A percentile compares a stretch with the other conserved stretches of the same genome.
phyloP scores from a whole-genome alignment of 2,113 vertebrate genomes.

The Ailurus styani region DNA sequence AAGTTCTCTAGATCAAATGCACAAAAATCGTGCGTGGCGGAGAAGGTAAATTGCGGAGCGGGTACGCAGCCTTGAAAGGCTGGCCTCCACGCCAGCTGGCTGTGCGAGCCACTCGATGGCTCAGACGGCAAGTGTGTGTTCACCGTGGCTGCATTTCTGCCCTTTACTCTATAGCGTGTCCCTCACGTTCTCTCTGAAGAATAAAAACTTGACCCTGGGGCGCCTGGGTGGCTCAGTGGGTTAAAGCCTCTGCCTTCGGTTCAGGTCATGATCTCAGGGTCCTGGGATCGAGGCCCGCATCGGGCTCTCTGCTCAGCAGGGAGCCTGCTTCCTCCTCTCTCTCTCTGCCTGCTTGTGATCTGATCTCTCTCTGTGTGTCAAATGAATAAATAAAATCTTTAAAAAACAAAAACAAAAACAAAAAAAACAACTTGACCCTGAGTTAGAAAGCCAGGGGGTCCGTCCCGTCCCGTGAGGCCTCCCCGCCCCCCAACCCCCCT shows the following conservation, averaged over 20 bases:
- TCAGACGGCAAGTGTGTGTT: background rate
- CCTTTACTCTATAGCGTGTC: background rate
- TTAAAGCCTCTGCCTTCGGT: too few relatives aligned
- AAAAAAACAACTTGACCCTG: background rate
- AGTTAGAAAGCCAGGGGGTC: background rate
- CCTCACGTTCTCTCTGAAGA: background rate
- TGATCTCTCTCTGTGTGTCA: too few relatives aligned
- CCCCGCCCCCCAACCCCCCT: fast-evolving
- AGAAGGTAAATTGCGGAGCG: fast-evolving
- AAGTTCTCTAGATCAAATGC: background rate
- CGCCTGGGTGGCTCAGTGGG: too few relatives aligned
- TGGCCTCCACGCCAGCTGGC: fast-evolving
- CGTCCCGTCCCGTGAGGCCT: background rate
- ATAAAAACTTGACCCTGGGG: background rate
- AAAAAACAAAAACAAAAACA: too few relatives aligned
- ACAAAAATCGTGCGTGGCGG: fast-evolving
- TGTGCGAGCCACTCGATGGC: background rate
- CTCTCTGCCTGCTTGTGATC: too few relatives aligned
- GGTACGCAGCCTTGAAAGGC: background rate
- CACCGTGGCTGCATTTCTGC: background rate
- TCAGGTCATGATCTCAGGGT: too few relatives aligned
- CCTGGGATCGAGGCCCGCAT: too few relatives aligned
- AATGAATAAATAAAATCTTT: too few relatives aligned
- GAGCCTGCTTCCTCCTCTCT: too few relatives aligned
- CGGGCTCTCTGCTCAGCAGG: too few relatives aligned